These are phyloP conservation scores for Pseudococcus jackbeardsleyi DNA, from an alignment of 2,888 invertebrate genomes.

Conservation along the genomic window DNA sequence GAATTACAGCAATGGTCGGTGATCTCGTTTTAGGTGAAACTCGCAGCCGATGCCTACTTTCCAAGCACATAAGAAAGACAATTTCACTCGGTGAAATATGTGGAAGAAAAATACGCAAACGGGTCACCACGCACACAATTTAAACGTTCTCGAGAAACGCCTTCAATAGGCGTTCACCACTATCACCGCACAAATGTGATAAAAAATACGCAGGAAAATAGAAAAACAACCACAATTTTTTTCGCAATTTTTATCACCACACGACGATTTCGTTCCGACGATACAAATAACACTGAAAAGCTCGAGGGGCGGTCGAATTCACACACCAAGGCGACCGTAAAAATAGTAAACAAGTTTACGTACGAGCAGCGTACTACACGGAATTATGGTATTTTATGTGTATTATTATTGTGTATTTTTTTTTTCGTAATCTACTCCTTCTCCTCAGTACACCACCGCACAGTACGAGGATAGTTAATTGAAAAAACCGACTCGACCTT, in stretches of 20 bases:
- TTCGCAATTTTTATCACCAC: neutral
- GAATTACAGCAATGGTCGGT: neutral
- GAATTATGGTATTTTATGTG: neutral
- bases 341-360: neutral
- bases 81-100: neutral
- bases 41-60: neutral
- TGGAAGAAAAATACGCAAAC: neutral
- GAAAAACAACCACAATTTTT: neutral
- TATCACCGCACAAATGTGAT: neutral
- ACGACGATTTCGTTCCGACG: neutral
- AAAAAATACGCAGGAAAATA: neutral
- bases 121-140: neutral
- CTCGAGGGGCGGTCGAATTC: neutral
- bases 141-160: neutral
- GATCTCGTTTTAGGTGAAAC: slow-evolving; percentile 1
- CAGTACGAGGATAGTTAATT: neutral
- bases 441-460: neutral
- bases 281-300: slow-evolving; percentile 1
- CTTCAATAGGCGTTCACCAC: neutral
- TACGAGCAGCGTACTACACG: neutral
- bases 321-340: neutral
- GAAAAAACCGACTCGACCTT: neutral
- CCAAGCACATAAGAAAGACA: neutral
- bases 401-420: slow-evolving; percentile 6
- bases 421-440: slow-evolving; percentile 31